These are phyloP conservation scores for Cheilosia impressa DNA, from an alignment of 2,888 invertebrate species.

Conservation along the genomic window DNA sequence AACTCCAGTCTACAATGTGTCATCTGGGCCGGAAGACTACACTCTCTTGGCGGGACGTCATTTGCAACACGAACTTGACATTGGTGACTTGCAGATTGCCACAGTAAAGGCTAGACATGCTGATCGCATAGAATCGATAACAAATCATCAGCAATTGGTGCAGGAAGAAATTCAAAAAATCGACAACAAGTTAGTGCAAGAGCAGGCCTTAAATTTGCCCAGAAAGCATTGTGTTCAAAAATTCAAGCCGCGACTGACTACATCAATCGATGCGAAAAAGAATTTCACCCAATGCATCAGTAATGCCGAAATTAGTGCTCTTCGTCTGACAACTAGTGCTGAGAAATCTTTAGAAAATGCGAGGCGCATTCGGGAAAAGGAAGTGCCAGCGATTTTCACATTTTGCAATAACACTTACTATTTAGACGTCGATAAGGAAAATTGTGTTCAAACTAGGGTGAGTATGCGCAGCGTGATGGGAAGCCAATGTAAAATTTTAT, in stretches of 20 bases:
- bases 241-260: not conserved
- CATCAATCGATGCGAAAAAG: not conserved
- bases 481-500: no score
- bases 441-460: no score
- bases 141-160: slow-evolving; percentile 4
- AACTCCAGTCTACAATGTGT: not conserved
- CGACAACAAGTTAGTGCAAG: not conserved
- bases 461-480: no score
- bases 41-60: slow-evolving; percentile 13
- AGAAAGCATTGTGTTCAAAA: slow-evolving; percentile 27
- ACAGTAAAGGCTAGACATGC: slow-evolving; percentile 13
- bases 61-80: slow-evolving; percentile 19
- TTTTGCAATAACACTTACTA: no score
- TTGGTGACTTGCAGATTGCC: not conserved
- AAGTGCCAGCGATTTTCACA: no score
- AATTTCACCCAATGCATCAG: slow-evolving; percentile 2
- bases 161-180: slow-evolving; percentile 4
- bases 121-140: slow-evolving; percentile 13
- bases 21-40: slow-evolving; percentile 21
- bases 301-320: not conserved
- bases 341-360: not conserved
- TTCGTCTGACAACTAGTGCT: not conserved
- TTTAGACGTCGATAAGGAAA: no score
- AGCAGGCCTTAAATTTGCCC: slow-evolving; percentile 4
- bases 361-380: no score